These are phyloP conservation scores for Geodia barretti DNA, from an alignment of 37 sponge, comb jelly and placozoan genomes.

Conservation along the genomic window DNA sequence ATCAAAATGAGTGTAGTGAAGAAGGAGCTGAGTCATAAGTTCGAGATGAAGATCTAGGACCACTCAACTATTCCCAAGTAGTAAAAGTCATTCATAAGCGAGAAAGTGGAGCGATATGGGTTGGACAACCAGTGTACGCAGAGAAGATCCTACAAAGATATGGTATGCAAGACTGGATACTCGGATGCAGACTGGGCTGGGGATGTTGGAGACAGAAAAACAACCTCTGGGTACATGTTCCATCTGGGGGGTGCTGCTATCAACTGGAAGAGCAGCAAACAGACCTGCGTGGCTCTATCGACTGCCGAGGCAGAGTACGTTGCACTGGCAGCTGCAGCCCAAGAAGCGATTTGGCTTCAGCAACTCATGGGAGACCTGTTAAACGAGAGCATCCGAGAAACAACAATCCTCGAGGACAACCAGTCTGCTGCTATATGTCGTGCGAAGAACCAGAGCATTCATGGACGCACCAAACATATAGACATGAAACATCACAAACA, in stretches of 20 bases:
- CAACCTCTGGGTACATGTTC: slow-evolving; percentile 36
- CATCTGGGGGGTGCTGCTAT: slow-evolving; percentile 24
- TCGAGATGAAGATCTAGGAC: slow-evolving; percentile 39
- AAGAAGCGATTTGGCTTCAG: slow-evolving; percentile 52
- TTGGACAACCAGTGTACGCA: slow-evolving; percentile 43
- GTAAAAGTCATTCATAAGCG: slow-evolving; percentile 28
- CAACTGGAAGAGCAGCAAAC: slow-evolving; percentile 41
- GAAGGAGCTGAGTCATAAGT: not conserved
- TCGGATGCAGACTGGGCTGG: slow-evolving; percentile 36
- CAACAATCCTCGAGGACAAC: slow-evolving; percentile 43
- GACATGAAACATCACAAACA: slow-evolving; percentile 46
- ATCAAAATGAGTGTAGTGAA: slow-evolving; percentile 22
- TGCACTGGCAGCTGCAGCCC: slow-evolving; percentile 43
- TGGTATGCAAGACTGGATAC: slow-evolving; percentile 28
- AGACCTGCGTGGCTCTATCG: slow-evolving; percentile 26
- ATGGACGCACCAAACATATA: slow-evolving; percentile 43
- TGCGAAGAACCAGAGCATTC: slow-evolving; percentile 36
- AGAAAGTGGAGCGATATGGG: slow-evolving; percentile 16
- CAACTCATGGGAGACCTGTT: slow-evolving; percentile 21
- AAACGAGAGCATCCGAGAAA: not conserved
- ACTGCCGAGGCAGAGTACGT: slow-evolving; percentile 51
- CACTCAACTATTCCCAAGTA: slow-evolving; percentile 35
- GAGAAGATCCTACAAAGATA: slow-evolving; percentile 33
- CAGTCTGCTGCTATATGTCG: slow-evolving; percentile 49
- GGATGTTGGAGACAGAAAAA: slow-evolving; percentile 16